A percentile compares a stretch with the other conserved stretches of the same genome.
Conservation (phyloP, 2,888 invertebrate species). For the Hirudinaria manillensis region DNA sequence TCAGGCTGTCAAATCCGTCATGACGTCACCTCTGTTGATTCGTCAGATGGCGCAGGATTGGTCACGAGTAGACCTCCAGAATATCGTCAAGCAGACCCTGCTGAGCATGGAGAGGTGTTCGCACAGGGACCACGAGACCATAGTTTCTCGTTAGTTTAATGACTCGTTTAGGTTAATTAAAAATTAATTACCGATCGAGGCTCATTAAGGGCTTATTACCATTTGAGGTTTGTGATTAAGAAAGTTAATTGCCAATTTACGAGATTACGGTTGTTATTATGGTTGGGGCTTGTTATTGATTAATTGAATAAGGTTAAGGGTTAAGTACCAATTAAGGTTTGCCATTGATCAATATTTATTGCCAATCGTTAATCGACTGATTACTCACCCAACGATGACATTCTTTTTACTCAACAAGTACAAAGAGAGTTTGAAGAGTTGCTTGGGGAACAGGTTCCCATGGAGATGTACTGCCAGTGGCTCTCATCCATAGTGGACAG, state of each 20-base stretch:
- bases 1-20: constrained; percentile 55
- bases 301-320: too few relatives aligned
- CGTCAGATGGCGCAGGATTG: constrained; percentile 57
- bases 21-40: constrained; percentile 54
- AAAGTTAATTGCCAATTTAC: too few relatives aligned
- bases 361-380: too few relatives aligned
- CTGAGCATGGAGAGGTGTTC: constrained; percentile 52
- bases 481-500: constrained; percentile 55
- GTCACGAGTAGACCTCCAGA: constrained; percentile 53
- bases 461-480: constrained; percentile 56
- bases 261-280: too few relatives aligned
- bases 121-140: constrained; percentile 47
- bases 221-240: too few relatives aligned
- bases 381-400: too few relatives aligned
- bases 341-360: too few relatives aligned
- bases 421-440: constrained; percentile 55
- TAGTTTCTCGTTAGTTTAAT: constrained; percentile 47
- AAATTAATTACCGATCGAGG: not conserved
- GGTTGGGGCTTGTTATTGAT: too few relatives aligned
- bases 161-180: too few relatives aligned
- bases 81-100: constrained; percentile 54
- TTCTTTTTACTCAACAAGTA: constrained; percentile 43
- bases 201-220: not conserved
- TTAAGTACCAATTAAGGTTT: too few relatives aligned
- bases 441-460: constrained; percentile 54